Conservation (phyloP, 1,140 invertebrate species). For the Drosophila auraria region DNA sequence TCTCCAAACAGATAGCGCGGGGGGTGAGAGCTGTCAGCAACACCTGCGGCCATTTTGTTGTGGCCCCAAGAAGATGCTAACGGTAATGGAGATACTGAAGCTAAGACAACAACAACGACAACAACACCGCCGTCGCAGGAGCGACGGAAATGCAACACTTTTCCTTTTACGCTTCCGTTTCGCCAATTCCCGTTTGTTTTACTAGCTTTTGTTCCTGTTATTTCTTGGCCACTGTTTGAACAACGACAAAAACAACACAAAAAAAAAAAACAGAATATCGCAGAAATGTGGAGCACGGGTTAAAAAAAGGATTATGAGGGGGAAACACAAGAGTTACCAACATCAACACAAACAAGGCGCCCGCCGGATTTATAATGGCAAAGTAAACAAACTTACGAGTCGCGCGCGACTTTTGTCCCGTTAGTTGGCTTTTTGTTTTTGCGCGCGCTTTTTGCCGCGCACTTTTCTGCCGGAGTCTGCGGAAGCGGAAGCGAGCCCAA, state of each 20-base stretch:
- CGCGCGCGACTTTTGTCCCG: slow-evolving; percentile 64
- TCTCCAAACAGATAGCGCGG: not conserved
- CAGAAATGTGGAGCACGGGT: slow-evolving; percentile 21
- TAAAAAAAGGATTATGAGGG: slow-evolving; percentile 1
- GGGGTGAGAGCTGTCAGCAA: slow-evolving; percentile 20
- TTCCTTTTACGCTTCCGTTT: slow-evolving; percentile 69
- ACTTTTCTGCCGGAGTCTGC: slow-evolving; percentile 16
- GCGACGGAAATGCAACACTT: slow-evolving; percentile 77
- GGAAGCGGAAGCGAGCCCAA: not conserved
- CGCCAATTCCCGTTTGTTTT: slow-evolving; percentile 60
- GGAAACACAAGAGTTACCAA: slow-evolving; percentile 47
- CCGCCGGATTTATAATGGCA: slow-evolving; percentile 75
- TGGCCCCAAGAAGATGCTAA: slow-evolving; percentile 46
- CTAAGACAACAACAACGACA: slow-evolving; percentile 22
- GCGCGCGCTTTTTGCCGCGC: slow-evolving; percentile 73
- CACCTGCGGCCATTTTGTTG: slow-evolving; percentile 56
- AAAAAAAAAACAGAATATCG: slow-evolving; percentile 25
- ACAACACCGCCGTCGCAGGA: slow-evolving; percentile 12
- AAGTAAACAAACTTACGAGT: slow-evolving; percentile 74
- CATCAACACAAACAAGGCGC: slow-evolving; percentile 68
- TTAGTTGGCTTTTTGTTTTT: slow-evolving; percentile 55
- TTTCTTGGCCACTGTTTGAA: slow-evolving; percentile 61
- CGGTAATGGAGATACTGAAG: slow-evolving; percentile 35
- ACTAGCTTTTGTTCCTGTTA: slow-evolving; percentile 40
- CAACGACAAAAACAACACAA: slow-evolving; percentile 47